These are phyloP conservation scores for Muscicapa adusta DNA, from an alignment of 2,113 vertebrate species.

Conservation along the genomic window DNA sequence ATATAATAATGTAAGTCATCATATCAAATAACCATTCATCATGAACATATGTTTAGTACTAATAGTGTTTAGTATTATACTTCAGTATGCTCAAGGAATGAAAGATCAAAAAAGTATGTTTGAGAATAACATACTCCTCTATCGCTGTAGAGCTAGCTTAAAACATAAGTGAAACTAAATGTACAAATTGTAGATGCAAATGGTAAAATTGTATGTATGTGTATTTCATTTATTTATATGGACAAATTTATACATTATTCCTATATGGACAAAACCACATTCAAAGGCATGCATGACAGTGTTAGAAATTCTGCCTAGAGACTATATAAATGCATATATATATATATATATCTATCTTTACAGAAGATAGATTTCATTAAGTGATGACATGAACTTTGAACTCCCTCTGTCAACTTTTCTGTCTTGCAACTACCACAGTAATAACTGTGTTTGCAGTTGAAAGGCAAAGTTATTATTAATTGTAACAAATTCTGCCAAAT, in stretches of 20 bases:
- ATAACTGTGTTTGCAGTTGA: not conserved
- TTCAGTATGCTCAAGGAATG: no score
- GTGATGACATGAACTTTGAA: rapidly evolving
- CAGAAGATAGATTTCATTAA: not conserved
- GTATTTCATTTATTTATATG: not conserved
- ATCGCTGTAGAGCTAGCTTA: not conserved
- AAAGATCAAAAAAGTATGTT: no score
- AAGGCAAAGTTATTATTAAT: not conserved
- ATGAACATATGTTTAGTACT: no score
- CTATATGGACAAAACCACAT: not conserved
- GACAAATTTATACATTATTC: not conserved
- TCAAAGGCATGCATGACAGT: not conserved
- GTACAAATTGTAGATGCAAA: not conserved
- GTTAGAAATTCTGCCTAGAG: not conserved
- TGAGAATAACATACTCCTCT: not conserved
- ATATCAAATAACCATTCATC: no score
- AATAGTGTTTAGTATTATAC: no score
- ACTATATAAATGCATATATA: not conserved
- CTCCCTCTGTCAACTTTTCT: not conserved
- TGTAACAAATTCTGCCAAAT: not conserved
- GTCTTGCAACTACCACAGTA: not conserved
- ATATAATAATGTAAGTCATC: no score
- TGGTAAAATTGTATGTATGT: not conserved
- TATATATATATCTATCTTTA: no score
- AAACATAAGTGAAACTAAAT: not conserved